phyloP scores from a whole-genome alignment of 2,888 invertebrate species.

The Aplocera efformata region DNA sequence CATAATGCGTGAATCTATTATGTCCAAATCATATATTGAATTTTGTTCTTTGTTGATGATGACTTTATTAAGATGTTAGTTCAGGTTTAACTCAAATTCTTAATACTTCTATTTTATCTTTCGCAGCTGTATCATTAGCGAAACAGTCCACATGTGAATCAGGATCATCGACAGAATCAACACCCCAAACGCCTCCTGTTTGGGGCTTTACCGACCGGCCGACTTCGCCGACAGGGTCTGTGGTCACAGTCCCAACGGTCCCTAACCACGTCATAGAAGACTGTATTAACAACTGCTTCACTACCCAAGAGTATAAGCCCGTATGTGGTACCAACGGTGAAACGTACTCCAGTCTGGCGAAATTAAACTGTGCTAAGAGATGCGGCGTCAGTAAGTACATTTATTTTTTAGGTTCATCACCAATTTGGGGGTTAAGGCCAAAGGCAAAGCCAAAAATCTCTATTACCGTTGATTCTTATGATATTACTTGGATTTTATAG shows the following conservation, averaged over 20 bases:
- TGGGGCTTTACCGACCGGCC: slow-evolving; percentile 6
- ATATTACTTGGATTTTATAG: too few species aligned
- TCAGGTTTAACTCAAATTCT: not conserved
- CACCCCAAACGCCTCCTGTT: slow-evolving; percentile 5
- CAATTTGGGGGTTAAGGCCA: too few species aligned
- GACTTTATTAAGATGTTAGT: too few species aligned
- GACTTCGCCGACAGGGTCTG: not conserved
- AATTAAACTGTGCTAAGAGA: slow-evolving; percentile 51
- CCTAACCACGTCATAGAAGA: not conserved
- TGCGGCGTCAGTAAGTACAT: slow-evolving; percentile 66
- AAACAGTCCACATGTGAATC: slow-evolving; percentile 7
- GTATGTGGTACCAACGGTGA: slow-evolving; percentile 63
- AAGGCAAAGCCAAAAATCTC: too few species aligned
- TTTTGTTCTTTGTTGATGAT: too few species aligned
- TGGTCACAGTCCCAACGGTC: not conserved
- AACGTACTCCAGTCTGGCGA: slow-evolving; percentile 58
- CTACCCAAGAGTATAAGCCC: slow-evolving; percentile 60
- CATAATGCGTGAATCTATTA: too few species aligned
- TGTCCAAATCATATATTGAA: too few species aligned
- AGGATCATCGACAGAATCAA: not conserved
- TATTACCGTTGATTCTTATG: too few species aligned
- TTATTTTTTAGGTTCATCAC: too few species aligned
- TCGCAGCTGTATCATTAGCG: slow-evolving; percentile 14
- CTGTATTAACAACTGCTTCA: slow-evolving; percentile 41
- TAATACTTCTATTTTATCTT: not conserved